Percentiles rank a stretch among this genome's conserved stretches.
Conservation (phyloP, 2,888 invertebrate species). For the Ophion costatus region DNA sequence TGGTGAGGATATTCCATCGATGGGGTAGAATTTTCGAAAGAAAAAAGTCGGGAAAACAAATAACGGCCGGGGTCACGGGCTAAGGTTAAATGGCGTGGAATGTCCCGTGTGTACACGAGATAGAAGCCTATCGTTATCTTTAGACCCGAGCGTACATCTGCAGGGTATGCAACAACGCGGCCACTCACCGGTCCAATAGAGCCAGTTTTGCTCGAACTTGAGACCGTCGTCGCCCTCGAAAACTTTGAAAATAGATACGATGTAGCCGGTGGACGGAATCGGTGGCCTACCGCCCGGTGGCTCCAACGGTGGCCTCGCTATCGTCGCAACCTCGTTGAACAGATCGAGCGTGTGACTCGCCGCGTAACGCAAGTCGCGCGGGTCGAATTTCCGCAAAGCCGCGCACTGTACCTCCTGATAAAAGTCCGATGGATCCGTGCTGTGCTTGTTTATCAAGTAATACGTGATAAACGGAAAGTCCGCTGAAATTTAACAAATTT, state of each 20-base stretch:
- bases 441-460: conserved; percentile 94
- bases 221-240: conserved; percentile 97
- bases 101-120: not conserved
- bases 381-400: conserved; percentile 94
- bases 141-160: no score
- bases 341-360: conserved; percentile 94
- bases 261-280: conserved; percentile 93
- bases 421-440: conserved; percentile 93
- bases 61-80: no score
- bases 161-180: not conserved
- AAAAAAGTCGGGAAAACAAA: no score
- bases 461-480: conserved; percentile 97
- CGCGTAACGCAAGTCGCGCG: conserved; percentile 91
- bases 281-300: conserved; percentile 91
- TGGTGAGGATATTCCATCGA: no score
- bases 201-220: conserved; percentile 96
- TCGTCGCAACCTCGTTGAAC: conserved; percentile 96
- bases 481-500: conserved; percentile 85
- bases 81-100: no score
- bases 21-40: no score
- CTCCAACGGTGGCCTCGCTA: conserved; percentile 93
- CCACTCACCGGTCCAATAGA: conserved; percentile 92
- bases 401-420: conserved; percentile 93
- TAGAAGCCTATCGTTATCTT: not conserved
- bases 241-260: conserved; percentile 96